These are phyloP conservation scores for Alces alces DNA, from an alignment of 2,113 vertebrate species.

Conservation along the genomic window DNA sequence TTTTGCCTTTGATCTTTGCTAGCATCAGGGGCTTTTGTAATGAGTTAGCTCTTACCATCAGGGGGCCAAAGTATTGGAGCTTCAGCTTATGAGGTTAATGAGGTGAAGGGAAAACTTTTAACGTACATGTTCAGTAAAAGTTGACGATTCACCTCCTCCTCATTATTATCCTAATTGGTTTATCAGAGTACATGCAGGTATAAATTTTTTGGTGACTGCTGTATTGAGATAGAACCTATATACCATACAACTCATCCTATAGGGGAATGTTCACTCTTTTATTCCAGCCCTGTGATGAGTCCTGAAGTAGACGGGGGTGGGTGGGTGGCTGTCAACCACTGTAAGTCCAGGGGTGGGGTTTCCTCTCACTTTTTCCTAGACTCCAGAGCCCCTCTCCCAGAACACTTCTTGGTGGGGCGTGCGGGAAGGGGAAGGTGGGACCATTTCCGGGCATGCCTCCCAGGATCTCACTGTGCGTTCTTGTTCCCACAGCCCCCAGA, in stretches of 20 bases:
- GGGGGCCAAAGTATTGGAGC: neutral
- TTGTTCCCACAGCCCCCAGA: slow-evolving; percentile 78
- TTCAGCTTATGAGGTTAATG: neutral
- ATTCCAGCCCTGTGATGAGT: neutral
- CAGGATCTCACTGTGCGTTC: neutral
- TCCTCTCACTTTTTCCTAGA: neutral
- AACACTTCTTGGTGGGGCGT: neutral
- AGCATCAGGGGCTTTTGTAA: neutral
- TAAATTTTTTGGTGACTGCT: neutral
- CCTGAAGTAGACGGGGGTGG: neutral
- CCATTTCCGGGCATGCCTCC: neutral
- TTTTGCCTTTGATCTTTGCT: neutral
- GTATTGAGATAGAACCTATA: neutral
- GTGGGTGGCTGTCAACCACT: neutral
- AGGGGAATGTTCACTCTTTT: neutral
- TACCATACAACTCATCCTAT: neutral
- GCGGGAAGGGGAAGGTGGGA: neutral
- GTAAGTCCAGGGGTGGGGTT: neutral
- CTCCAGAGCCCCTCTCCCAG: neutral
- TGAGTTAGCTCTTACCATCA: neutral
- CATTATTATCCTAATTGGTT: neutral
- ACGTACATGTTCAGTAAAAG: neutral
- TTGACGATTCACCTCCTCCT: neutral
- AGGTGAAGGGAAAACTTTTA: neutral
- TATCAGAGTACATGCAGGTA: neutral